phyloP scores from a whole-genome alignment of 2,888 invertebrate species.

The Dicyrtoma fusca region DNA sequence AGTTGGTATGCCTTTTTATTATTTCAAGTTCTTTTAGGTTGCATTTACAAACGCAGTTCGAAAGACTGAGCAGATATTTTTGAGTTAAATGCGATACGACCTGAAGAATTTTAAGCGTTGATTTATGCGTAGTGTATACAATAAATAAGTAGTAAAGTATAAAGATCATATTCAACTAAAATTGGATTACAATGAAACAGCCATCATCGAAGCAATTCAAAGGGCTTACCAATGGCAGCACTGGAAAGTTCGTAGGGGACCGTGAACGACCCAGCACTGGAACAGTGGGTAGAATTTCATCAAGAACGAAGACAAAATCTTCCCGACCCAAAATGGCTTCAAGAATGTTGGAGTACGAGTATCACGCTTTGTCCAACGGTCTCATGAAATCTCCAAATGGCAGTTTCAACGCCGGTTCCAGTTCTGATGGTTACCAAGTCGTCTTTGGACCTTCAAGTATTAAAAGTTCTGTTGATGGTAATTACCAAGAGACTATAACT shows the following conservation, averaged over 20 bases:
- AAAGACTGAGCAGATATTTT: too few relatives aligned
- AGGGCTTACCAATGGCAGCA: background rate
- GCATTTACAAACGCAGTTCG: too few relatives aligned
- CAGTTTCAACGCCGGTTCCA: conserved; percentile 20
- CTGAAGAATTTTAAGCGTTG: too few relatives aligned
- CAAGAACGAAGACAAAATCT: conserved; percentile 21
- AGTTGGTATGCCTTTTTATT: too few relatives aligned
- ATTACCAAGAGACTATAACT: too few relatives aligned
- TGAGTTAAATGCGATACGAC: too few relatives aligned
- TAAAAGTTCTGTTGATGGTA: conserved; percentile 52
- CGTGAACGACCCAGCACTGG: background rate
- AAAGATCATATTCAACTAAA: too few relatives aligned
- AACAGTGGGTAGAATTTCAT: background rate
- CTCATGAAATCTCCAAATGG: conserved; percentile 28
- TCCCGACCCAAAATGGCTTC: conserved; percentile 29
- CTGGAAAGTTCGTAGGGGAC: background rate
- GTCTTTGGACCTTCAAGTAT: conserved; percentile 50
- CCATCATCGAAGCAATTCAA: background rate
- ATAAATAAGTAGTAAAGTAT: too few relatives aligned
- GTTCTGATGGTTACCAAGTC: conserved; percentile 42
- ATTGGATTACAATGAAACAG: background rate
- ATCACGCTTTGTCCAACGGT: conserved; percentile 28
- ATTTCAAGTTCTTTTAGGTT: too few relatives aligned
- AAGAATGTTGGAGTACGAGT: conserved; percentile 27
- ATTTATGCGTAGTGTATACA: too few relatives aligned